phyloP scores from a whole-genome alignment of 92 coral and sea anemone genomes.

The Heliopora coerulea region DNA sequence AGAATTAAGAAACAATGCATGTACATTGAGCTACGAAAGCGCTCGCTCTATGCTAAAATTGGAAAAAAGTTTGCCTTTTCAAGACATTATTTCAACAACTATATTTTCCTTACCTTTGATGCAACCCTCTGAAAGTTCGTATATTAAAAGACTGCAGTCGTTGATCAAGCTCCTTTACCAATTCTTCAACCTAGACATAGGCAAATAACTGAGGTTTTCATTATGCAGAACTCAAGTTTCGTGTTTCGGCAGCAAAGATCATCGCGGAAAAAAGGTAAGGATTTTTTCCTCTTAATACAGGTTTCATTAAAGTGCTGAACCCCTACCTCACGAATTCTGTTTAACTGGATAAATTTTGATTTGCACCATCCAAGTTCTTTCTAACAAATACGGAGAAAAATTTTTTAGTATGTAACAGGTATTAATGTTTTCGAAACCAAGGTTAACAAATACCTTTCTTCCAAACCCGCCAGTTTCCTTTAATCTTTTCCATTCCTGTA shows the following conservation, averaged over 20 bases:
- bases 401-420: conserved; percentile 19
- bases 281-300: too few relatives aligned
- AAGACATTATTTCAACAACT: background rate
- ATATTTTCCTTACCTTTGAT: conserved; percentile 57
- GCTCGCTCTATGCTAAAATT: too few relatives aligned
- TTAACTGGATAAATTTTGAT: conserved; percentile 62
- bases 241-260: too few relatives aligned
- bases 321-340: conserved; percentile 80
- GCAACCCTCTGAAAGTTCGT: conserved; percentile 61
- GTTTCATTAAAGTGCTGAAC: too few relatives aligned
- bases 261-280: too few relatives aligned
- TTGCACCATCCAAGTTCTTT: conserved; percentile 79
- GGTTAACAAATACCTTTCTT: conserved; percentile 24
- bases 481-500: conserved; percentile 62
- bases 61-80: too few relatives aligned
- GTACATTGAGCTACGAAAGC: too few relatives aligned
- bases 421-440: background rate
- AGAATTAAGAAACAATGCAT: background rate
- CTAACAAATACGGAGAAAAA: conserved; percentile 5
- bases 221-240: too few relatives aligned
- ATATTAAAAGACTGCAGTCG: conserved; percentile 75
- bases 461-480: conserved; percentile 59
- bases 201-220: background rate
- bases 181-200: conserved; percentile 71
- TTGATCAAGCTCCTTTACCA: conserved; percentile 70